phyloP scores from a whole-genome alignment of 2,113 vertebrate species.

The Corvus moneduloides region DNA sequence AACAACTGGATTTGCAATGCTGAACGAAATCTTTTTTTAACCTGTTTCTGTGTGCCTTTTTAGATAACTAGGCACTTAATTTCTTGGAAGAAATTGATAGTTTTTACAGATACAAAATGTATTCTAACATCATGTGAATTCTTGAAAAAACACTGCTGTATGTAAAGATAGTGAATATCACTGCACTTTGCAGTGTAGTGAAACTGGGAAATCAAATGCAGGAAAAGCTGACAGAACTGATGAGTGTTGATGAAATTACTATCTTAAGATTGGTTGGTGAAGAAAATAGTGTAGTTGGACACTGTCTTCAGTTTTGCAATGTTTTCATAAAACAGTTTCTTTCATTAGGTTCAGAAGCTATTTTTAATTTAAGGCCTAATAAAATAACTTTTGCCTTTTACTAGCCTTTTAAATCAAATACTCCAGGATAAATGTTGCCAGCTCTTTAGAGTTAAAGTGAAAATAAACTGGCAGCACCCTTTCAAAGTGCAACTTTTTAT shows the following conservation, averaged over 20 bases:
- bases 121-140: neutral
- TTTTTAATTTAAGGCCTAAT: slow-evolving; percentile 57
- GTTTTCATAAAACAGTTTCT: slow-evolving; percentile 27
- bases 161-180: neutral
- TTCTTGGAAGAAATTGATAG: neutral
- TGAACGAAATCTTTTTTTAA: neutral
- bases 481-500: slow-evolving; percentile 33
- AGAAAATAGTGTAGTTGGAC: slow-evolving; percentile 12
- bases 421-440: slow-evolving; percentile 37
- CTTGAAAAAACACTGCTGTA: neutral
- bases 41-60: neutral
- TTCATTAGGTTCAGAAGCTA: slow-evolving; percentile 55
- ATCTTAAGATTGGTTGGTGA: slow-evolving; percentile 18
- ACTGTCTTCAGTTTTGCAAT: slow-evolving; percentile 12
- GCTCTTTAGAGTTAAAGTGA: slow-evolving; percentile 11
- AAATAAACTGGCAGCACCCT: neutral
- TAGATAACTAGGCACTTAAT: neutral
- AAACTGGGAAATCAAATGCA: neutral
- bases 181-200: neutral
- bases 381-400: slow-evolving; percentile 28
- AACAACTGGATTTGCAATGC: neutral
- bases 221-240: neutral
- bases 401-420: slow-evolving; percentile 57
- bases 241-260: neutral
- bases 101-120: neutral